Conservation (phyloP, 2,888 invertebrate species). For the Alitta virens region DNA sequence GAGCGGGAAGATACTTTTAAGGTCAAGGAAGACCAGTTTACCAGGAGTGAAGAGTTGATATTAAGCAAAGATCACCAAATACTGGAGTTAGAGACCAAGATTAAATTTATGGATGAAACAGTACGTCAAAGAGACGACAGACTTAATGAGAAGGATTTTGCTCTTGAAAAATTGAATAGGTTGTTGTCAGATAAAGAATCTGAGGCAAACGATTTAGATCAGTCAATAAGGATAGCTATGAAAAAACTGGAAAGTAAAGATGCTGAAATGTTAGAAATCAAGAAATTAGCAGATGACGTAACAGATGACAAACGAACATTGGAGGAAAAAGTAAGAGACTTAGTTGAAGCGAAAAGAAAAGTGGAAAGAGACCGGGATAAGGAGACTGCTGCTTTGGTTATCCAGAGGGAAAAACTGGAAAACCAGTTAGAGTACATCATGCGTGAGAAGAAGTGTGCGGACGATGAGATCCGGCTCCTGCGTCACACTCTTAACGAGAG, state of each 20-base stretch:
- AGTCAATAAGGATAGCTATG: slow-evolving; percentile 36
- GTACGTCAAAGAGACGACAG: slow-evolving; percentile 45
- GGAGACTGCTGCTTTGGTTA: slow-evolving; percentile 11
- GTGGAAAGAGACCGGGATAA: slow-evolving; percentile 5
- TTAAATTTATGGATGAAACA: slow-evolving; percentile 37
- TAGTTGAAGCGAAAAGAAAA: neutral
- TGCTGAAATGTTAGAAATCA: slow-evolving; percentile 28
- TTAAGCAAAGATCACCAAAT: slow-evolving; percentile 3
- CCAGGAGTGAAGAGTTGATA: slow-evolving; percentile 12
- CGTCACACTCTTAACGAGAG: neutral
- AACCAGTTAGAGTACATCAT: slow-evolving; percentile 7
- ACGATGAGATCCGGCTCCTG: slow-evolving; percentile 8
- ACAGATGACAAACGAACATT: neutral
- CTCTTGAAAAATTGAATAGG: slow-evolving; percentile 38
- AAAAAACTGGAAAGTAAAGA: slow-evolving; percentile 38
- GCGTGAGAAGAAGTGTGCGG: slow-evolving; percentile 4
- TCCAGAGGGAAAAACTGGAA: slow-evolving; percentile 13
- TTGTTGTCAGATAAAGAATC: slow-evolving; percentile 36
- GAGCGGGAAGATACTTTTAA: slow-evolving; percentile 36
- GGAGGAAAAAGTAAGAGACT: neutral
- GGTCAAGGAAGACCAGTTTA: slow-evolving; percentile 12
- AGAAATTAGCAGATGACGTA: neutral
- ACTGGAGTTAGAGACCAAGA: slow-evolving; percentile 29
- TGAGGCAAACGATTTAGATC: slow-evolving; percentile 41
- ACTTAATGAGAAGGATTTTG: slow-evolving; percentile 49